Evolutionary conservation across 2,888 invertebrate species (phyloP).

Genomic region (Stenotaenia linearis): DNA sequence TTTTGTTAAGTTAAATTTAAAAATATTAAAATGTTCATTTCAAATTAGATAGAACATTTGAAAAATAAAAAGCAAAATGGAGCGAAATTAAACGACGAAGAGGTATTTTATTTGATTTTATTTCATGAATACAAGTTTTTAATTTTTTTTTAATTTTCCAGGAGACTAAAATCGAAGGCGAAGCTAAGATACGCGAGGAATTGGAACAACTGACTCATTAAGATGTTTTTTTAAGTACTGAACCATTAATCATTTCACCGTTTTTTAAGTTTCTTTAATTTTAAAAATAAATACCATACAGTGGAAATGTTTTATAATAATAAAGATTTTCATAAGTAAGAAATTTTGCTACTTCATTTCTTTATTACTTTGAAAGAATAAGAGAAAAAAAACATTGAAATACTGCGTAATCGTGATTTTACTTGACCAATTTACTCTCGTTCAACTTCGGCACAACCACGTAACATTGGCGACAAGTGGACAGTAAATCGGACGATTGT

Average conservation of each 20-base stretch:
- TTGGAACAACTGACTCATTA: background rate
- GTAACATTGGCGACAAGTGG: conserved; percentile 1
- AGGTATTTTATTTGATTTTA: too few species aligned
- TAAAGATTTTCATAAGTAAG: background rate
- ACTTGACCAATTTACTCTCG: background rate
- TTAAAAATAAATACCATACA: background rate
- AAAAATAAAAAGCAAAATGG: background rate
- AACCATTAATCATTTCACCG: background rate
- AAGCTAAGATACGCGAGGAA: background rate
- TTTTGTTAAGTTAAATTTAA: background rate
- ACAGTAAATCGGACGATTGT: background rate
- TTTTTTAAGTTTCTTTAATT: background rate
- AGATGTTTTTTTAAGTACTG: background rate
- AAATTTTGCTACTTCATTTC: background rate
- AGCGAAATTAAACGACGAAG: too few species aligned
- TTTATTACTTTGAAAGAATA: too few species aligned
- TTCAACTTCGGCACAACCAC: background rate
- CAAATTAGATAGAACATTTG: background rate
- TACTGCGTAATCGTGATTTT: background rate
- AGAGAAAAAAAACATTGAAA: too few species aligned
- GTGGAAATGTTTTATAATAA: background rate
- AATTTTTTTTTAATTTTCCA: too few species aligned
- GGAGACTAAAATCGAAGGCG: too few species aligned
- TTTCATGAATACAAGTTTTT: too few species aligned
- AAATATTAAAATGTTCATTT: background rate